A percentile compares a stretch with the other conserved stretches of the same genome.
These are phyloP conservation scores for Trididemnum clinides DNA, from an alignment of 23 tunicate genomes.

Conservation along the genomic window DNA sequence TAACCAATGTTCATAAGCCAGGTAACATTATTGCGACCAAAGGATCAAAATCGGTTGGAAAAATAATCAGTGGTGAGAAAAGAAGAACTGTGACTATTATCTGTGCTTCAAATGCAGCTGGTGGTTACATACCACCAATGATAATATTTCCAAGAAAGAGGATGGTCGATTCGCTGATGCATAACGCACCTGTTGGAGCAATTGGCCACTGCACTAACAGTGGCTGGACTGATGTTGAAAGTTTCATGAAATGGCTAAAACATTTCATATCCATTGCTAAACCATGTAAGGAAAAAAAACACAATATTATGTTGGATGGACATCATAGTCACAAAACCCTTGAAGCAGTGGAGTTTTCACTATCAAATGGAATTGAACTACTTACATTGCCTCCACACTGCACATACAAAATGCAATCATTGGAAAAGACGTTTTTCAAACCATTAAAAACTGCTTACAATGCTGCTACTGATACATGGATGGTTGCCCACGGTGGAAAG, in stretches of 20 bases:
- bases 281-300: not conserved
- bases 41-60: not conserved
- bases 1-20: not conserved
- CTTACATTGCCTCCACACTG: not conserved
- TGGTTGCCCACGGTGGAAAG: not conserved
- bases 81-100: constrained; percentile 4
- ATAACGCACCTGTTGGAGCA: constrained; percentile 22
- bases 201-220: not conserved
- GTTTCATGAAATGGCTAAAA: constrained; percentile 3
- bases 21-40: not conserved
- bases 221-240: constrained; percentile 10
- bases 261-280: constrained; percentile 5
- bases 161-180: not conserved
- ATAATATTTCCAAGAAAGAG: constrained; percentile 2
- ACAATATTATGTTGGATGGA: not conserved
- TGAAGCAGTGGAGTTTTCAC: not conserved
- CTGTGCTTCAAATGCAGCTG: constrained; percentile 5
- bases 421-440: constrained; percentile 6
- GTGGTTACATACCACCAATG: not conserved
- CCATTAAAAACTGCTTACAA: not conserved
- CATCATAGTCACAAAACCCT: constrained; percentile 18
- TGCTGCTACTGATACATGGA: constrained; percentile 3
- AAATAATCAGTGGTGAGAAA: constrained; percentile 8
- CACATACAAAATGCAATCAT: not conserved
- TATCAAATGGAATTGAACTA: not conserved